Percentiles rank a stretch among this genome's conserved stretches.
phyloP scores from a whole-genome alignment of 2,113 vertebrate species.

The Marcusenius ussheri region DNA sequence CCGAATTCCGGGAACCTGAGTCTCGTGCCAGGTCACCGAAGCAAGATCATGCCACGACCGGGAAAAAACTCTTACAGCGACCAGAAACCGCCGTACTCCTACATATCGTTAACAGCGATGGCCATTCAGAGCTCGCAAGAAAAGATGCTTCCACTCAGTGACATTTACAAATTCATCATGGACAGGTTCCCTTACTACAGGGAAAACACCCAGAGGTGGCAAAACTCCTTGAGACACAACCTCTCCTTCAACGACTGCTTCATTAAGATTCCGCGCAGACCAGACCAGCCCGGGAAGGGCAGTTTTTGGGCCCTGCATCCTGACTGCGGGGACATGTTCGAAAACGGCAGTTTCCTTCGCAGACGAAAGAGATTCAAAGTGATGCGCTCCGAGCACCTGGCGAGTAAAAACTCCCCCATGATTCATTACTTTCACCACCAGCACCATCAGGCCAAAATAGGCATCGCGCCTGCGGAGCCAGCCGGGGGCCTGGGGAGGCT shows the following conservation, averaged over 20 bases:
- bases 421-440: slow-evolving; percentile 80
- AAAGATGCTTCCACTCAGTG: slow-evolving; percentile 88
- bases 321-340: slow-evolving; percentile 90
- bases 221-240: slow-evolving; percentile 86
- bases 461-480: slow-evolving; percentile 56
- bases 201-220: slow-evolving; percentile 90
- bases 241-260: slow-evolving; percentile 90
- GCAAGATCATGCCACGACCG: slow-evolving; percentile 74
- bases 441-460: slow-evolving; percentile 59
- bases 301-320: slow-evolving; percentile 91
- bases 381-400: slow-evolving; percentile 70
- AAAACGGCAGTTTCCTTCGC: slow-evolving; percentile 83
- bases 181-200: slow-evolving; percentile 87
- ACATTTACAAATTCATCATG: slow-evolving; percentile 95
- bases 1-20: slow-evolving; percentile 2
- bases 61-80: slow-evolving; percentile 96
- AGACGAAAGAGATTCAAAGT: slow-evolving; percentile 87
- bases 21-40: neutral
- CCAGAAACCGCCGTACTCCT: slow-evolving; percentile 93
- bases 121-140: slow-evolving; percentile 89
- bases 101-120: slow-evolving; percentile 94
- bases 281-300: slow-evolving; percentile 85
- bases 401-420: slow-evolving; percentile 70
- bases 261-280: slow-evolving; percentile 84
- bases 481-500: slow-evolving; percentile 67